Evolutionary conservation across 2,113 vertebrate species (phyloP).

Genomic region (Leptosomus discolor): DNA sequence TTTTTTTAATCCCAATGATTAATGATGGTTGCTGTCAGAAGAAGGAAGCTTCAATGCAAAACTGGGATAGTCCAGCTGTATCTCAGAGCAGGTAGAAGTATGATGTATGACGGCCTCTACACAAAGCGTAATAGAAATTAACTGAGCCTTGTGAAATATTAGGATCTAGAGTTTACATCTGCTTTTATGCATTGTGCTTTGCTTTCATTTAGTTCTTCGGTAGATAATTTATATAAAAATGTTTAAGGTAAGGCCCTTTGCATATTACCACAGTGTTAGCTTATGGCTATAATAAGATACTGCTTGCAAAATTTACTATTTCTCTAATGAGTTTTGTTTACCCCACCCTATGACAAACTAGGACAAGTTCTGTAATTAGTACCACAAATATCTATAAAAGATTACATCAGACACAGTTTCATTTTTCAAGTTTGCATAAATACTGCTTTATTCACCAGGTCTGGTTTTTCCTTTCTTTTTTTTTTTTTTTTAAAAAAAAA

Average conservation of each 20-base stretch:
- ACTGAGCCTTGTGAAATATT: not conserved
- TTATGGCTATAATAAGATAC: slow-evolving; percentile 34
- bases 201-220: not conserved
- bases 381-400: slow-evolving; percentile 69
- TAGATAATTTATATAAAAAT: not conserved
- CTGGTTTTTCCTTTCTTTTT: slow-evolving; percentile 5
- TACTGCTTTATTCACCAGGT: slow-evolving; percentile 17
- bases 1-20: not conserved
- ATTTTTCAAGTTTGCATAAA: slow-evolving; percentile 54
- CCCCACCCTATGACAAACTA: not conserved
- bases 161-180: not conserved
- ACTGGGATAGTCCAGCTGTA: not conserved
- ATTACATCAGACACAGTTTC: slow-evolving; percentile 11
- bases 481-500: slow-evolving; percentile 3
- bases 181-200: not conserved
- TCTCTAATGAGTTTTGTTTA: slow-evolving; percentile 49
- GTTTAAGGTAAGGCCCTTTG: not conserved
- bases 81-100: not conserved
- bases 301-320: slow-evolving; percentile 27
- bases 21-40: not conserved
- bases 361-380: slow-evolving; percentile 62
- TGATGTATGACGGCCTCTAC: not conserved
- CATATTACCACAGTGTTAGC: slow-evolving; percentile 14
- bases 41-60: not conserved
- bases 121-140: not conserved